Base-by-base conservation (phyloP, 64 coral and sea anemone species). In the Astreopora myriophthalma region DNA sequence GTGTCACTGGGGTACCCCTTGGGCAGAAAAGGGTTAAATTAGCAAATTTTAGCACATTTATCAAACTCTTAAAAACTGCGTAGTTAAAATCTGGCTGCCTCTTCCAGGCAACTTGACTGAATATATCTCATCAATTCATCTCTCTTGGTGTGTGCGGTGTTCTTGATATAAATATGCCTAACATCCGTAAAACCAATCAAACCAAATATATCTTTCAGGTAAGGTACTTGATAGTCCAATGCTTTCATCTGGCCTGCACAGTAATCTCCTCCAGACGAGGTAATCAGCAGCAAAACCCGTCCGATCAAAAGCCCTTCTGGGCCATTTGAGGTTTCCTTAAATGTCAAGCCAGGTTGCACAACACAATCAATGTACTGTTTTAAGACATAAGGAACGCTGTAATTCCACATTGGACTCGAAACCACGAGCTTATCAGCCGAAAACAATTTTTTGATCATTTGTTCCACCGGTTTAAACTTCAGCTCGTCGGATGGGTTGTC, bases 311-410 rank as follows among this genome's bases (percentile, higher is more conserved):
- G 81, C 0, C 97, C 97, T 76, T 90, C 79, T 2, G 94, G 94
- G 12, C 97, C 97, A 49, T 20, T 87, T n/a, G 44, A 63, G 0
- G 94, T 93, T 30, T 95, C 97, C 72, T 66, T 88, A 79, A 99
- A 99, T 68, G 97, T 99, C 44, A 96, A 84, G 6, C 94, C 97
- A 69, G 97, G 94, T 34, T 99, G 97, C 68, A 99, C 97, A 61
- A 99, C 93, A 73, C 97, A 99, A 33, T 99, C 97, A 58, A 99
- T 99, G 24, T 99, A 99, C 70, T 99, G 97, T 66, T 99, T 99
- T 8, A 99, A 80, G n/a, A 99, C 97, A 79, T 99, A 99, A 8
- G 97, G 97, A 10, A 99, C 75, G 80, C 97, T 96, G 70, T 93
- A 99, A 72, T 99, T 99, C 97, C 97, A 99, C 97, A 99, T 99